These are phyloP conservation scores for Pontoporia blainvillei DNA, from an alignment of 2,113 vertebrate species.

Conservation along the genomic window DNA sequence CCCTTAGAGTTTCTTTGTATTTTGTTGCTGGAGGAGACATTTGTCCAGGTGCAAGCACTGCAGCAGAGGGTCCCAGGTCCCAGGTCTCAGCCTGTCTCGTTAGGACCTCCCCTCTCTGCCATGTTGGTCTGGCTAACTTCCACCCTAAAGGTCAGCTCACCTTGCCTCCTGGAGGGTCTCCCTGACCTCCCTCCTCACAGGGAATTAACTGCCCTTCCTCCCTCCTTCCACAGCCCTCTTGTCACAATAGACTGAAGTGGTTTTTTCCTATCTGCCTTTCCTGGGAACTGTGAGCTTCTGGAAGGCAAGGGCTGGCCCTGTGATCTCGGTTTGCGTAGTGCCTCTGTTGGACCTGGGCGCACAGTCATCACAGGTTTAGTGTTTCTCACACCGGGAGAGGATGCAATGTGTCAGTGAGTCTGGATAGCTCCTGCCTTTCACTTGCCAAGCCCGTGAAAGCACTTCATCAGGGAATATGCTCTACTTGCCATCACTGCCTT, in stretches of 20 bases:
- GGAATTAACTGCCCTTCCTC: neutral
- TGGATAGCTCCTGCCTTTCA: neutral
- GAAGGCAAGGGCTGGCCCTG: neutral
- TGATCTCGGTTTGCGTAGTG: too few species aligned
- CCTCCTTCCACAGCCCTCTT: neutral
- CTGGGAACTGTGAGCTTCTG: neutral
- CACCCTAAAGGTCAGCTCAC: neutral
- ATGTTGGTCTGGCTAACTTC: neutral
- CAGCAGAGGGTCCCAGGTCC: too few species aligned
- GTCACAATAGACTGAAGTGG: rapidly evolving
- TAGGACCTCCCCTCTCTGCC: neutral
- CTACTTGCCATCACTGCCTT: neutral
- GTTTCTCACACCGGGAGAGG: neutral
- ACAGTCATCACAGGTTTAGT: rapidly evolving
- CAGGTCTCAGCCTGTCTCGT: neutral
- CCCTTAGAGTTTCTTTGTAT: neutral
- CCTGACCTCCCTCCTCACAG: neutral
- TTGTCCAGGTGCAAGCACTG: neutral
- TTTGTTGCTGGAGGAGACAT: neutral
- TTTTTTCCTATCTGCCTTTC: neutral
- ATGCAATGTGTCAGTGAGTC: neutral
- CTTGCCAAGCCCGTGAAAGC: neutral
- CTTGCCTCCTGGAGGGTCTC: neutral
- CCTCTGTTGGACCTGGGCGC: neutral
- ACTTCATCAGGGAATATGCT: neutral